Conservation (phyloP, 1,140 invertebrate species). For the Pogonomyrmex barbatus region DNA sequence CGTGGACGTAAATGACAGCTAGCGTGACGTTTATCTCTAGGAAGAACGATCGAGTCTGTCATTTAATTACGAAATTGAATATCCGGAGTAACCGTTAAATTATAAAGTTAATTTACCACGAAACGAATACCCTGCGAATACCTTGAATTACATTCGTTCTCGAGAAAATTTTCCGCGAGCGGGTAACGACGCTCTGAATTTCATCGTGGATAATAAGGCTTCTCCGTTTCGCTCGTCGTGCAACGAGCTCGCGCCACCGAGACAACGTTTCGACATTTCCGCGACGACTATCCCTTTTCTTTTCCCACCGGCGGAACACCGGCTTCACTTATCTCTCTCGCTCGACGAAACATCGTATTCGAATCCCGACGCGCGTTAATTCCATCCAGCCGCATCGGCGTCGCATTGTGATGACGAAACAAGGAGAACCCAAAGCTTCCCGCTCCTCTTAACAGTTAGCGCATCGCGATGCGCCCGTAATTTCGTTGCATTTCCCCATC, state of each 20-base stretch:
- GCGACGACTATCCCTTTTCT: constrained; percentile 21
- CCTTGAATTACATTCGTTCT: not conserved
- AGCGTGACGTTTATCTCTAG: not conserved
- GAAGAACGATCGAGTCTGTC: not conserved
- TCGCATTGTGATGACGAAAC: constrained; percentile 27
- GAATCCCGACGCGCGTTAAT: constrained; percentile 22
- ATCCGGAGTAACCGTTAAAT: not conserved
- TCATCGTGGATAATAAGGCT: constrained; percentile 34
- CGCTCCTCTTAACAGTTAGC: constrained; percentile 13
- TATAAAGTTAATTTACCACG: not conserved
- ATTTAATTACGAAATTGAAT: not conserved
- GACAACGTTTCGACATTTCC: constrained; percentile 18
- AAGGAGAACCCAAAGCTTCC: constrained; percentile 12
- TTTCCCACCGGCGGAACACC: not conserved
- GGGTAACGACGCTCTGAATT: not conserved
- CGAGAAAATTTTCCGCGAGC: constrained; percentile 3
- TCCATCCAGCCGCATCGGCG: constrained; percentile 10
- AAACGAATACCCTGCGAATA: too few relatives aligned
- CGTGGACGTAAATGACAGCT: not conserved
- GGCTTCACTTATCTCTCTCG: constrained; percentile 32
- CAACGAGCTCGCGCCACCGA: constrained; percentile 1
- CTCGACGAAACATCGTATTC: constrained; percentile 31
- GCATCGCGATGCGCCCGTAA: constrained; percentile 14
- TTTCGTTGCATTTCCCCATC: constrained; percentile 29
- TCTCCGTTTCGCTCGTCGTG: constrained; percentile 1